Base-by-base conservation (phyloP, 2,797 vertebrate species). In the Sebastes flavidus region DNA sequence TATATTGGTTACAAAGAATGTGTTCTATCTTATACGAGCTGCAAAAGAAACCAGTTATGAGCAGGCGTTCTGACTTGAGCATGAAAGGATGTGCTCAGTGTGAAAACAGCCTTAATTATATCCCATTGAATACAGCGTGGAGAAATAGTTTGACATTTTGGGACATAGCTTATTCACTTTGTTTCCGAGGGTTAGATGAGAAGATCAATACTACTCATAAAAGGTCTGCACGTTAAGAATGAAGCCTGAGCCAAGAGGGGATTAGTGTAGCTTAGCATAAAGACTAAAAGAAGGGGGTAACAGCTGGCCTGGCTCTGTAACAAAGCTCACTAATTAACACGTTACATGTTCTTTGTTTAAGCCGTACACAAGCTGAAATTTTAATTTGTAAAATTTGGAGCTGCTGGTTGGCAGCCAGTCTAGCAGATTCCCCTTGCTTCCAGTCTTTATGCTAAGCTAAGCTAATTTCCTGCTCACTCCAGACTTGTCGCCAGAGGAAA, bases 11-110 rank as follows among this genome's bases (percentile, higher is more conserved):
- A 75, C 60, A 75, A 63, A 80, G 46, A 61, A n/a, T 12, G 27
- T 66, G 32, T 52, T 24, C 20, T 16, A 22, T 85, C 61, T 79
- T 55, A 25, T 62, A 55, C 25, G 65, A 82, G 65, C 60, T 52
- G 30, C 32, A 70, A 72, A 72, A 72, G 29, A 73, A 78, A 36
- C 6, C 18, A 63, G 69, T 49, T 46, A 36, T 25, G 25, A 77
- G 52, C 52, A 42, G 30, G 38, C 36, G 59, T 8, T 81, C 12
- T 27, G 46, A 58, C 30, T 20, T 34, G 25, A 59, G 73, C 55
- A 8, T 30, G 34, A 80, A 60, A 14, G 20, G 13, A 5, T 14
- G 20, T 8, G 4, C 20, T n/a, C 38, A 20, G 54, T 12, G 62
- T 74, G 72, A 65, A 79, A 54, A 65, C 65, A 55, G 58, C n/a